Percentiles rank a stretch among this genome's conserved stretches.
Conservation (phyloP, 2,113 vertebrate species). For the Dryoscopus gambensis region DNA sequence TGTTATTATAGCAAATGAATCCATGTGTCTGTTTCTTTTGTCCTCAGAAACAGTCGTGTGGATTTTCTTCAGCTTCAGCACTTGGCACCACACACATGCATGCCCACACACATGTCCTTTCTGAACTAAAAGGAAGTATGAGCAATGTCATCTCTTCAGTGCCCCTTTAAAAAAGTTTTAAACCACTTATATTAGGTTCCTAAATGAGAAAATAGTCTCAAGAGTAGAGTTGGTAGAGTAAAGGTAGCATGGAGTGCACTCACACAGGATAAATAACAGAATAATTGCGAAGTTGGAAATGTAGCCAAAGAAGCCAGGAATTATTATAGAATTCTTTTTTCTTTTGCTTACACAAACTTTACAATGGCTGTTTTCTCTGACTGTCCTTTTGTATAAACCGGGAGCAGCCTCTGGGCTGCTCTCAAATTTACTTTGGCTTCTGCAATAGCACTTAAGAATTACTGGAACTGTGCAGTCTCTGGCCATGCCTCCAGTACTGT, state of each 20-base stretch:
- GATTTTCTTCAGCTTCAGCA: not conserved
- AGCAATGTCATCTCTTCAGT: not conserved
- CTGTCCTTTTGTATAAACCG: slow-evolving; percentile 16
- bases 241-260: not conserved
- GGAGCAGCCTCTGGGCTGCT: slow-evolving; percentile 25
- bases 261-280: not conserved
- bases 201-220: not conserved
- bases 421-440: slow-evolving; percentile 48
- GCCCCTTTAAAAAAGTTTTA: not conserved
- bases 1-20: not conserved
- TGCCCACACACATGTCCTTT: not conserved
- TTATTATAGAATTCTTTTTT: slow-evolving; percentile 19
- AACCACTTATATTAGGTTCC: not conserved
- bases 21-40: not conserved
- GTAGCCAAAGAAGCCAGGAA: not conserved
- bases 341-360: slow-evolving; percentile 51
- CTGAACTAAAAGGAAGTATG: not conserved
- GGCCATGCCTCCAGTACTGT: not conserved
- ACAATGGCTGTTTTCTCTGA: slow-evolving; percentile 43
- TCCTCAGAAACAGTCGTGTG: not conserved
- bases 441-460: slow-evolving; percentile 28
- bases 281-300: slow-evolving; percentile 16
- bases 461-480: not conserved
- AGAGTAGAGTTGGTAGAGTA: not conserved
- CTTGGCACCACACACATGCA: not conserved